phyloP scores from a whole-genome alignment of 2,888 invertebrate genomes.

The Mythimna pallens region DNA sequence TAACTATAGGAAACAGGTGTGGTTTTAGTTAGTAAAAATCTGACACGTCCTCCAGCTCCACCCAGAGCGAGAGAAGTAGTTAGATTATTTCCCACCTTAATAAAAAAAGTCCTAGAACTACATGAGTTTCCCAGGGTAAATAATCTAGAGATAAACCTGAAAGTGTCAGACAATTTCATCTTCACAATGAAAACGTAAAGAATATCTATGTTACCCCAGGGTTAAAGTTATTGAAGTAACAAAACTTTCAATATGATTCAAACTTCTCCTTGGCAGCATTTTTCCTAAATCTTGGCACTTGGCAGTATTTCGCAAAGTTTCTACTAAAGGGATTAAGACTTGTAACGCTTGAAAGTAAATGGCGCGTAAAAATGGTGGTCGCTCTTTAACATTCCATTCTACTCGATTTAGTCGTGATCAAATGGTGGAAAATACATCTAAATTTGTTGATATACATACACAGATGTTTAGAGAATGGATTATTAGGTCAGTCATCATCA shows the following conservation, averaged over 20 bases:
- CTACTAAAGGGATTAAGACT: slow-evolving; percentile 59
- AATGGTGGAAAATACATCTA: slow-evolving; percentile 42
- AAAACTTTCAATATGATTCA: slow-evolving; percentile 60
- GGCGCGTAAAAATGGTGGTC: slow-evolving; percentile 54
- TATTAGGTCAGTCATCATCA: neutral
- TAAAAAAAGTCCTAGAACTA: neutral
- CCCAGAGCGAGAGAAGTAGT: no score
- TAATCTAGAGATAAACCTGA: neutral
- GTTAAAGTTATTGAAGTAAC: slow-evolving; percentile 52
- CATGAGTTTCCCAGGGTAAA: neutral
- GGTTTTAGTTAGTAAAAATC: no score
- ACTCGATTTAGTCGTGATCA: slow-evolving; percentile 50
- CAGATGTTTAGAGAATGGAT: neutral
- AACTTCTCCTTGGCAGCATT: slow-evolving; percentile 49
- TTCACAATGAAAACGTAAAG: slow-evolving; percentile 47
- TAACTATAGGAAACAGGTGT: no score
- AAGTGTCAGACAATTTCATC: slow-evolving; percentile 25
- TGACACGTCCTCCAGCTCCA: no score
- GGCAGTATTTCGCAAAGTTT: slow-evolving; percentile 58
- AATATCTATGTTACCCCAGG: slow-evolving; percentile 54
- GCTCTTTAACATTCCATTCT: slow-evolving; percentile 54
- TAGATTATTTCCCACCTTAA: no score
- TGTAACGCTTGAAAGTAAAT: slow-evolving; percentile 54
- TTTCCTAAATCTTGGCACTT: slow-evolving; percentile 58
- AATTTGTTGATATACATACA: neutral